Evolutionary conservation across 1,140 invertebrate genomes (phyloP), one percentile per base, ranked within the genome.

Genomic region (Drosophila serrata): DNA sequence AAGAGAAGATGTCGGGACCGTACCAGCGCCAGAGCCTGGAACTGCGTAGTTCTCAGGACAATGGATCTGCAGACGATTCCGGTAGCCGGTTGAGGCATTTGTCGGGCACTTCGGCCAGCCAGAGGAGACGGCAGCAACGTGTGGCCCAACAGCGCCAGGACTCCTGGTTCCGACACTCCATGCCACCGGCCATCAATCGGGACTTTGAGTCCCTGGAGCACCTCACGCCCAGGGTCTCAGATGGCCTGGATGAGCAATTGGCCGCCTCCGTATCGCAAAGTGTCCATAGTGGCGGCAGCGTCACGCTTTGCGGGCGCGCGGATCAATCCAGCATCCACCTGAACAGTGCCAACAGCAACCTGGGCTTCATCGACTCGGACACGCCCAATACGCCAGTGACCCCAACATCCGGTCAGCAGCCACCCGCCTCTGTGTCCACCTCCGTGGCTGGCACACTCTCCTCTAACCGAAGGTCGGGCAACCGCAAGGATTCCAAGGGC

Each of bases 321-420:
- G 68, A 73, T 35, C 65, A 72, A 29, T 72, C 68, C 45, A 88
- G 90, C 79, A 91, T 91, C 72, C 90, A 90, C 59, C 61, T 91
- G 17, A 91, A 91, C 22, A 91, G 90, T 91, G 90, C 90, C 62
- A 91, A 91, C 42, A 91, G 90, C 51, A 91, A 91, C 75, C 72
- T 91, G 42, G 90, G 90, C 29, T 91, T 91, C 63, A 91, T 91
- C 37, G 90, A 91, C 78, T 91, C 90, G 58, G 90, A 91, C 53
- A 91, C 91, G 35, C 82, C 90, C 11, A 90, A 88, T 39, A 88
- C 90, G 39, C 88, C 90, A 11, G 65, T 91, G 19, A 72, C 73
- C 1, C 79, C 81, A 13, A 46, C 63, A 4, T 85, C 81, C 9
- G 70, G 73, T 9, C 57, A 69, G n/a, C 79, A 75, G 58, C 78